Evolutionary conservation across 2,888 invertebrate genomes (phyloP), one percentile per base, ranked within the genome.

Genomic region (Leptodirus hochenwartii): DNA sequence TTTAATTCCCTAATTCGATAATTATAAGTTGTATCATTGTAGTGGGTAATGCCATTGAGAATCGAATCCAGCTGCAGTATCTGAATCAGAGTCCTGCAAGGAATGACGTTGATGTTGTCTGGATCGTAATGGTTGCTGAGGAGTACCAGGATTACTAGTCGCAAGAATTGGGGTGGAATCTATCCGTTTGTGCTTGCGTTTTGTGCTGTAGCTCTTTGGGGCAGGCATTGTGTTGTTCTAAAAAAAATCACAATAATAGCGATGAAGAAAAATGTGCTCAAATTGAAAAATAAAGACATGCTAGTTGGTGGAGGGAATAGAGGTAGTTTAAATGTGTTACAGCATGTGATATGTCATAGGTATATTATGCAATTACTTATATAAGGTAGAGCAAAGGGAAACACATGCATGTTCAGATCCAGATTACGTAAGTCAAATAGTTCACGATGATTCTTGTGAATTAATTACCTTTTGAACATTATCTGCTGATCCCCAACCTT

Each of bases 401-500:
- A 22, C 4, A 22, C 22, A 22, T 22, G n/a, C 11, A 22, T 11
- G 11, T 10, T 22, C 11, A 11, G 4, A 11, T 22, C 5, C 22
- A 27, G 16, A 17, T 25, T 17, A 17, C 27, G 5, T 25, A 11
- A 4, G 3, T 4, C 4, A 27, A 13, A 29, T n/a, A n/a, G n/a
- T n/a, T n/a, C n/a, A n/a, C n/a, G n/a, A n/a, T n/a, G n/a, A n/a
- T n/a, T n/a, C n/a, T n/a, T n/a, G n/a, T n/a, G n/a, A n/a, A n/a
- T n/a, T 25, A 27, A 22, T 34, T 49, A 66, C 65, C 52, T 79
- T 77, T 46, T 68, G 70, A 39, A 88, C 69, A 49, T 84, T 85
- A 48, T 88, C 87, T 1, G 81, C 85, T 1, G 87, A 87, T 15
- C 87, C 87, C 85, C 85, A 88, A 15, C 69, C 73, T 56, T 87